A percentile compares a stretch with the other conserved stretches of the same genome.
phyloP scores from a whole-genome alignment of 2,113 vertebrate species.

The Ceyx margarethae region DNA sequence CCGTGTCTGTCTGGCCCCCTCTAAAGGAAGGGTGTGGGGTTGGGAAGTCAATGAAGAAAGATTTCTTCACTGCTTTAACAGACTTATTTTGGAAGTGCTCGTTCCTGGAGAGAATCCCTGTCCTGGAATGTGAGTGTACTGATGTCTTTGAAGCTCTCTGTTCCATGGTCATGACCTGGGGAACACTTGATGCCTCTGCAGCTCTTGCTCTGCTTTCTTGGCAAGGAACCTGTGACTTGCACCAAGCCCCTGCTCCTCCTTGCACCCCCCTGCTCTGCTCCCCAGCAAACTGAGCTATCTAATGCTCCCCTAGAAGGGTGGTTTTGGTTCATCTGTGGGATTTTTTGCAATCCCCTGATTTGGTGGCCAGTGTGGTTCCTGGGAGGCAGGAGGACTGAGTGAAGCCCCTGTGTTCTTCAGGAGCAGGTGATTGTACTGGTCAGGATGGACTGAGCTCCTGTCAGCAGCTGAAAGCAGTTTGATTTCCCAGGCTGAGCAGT shows the following conservation, averaged over 20 bases:
- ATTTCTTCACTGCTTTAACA: not conserved
- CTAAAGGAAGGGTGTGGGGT: not conserved
- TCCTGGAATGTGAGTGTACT: not conserved
- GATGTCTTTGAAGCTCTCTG: not conserved
- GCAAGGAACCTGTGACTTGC: not conserved
- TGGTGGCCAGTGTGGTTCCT: not conserved
- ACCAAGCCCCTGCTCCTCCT: not conserved
- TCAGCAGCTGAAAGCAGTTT: not conserved
- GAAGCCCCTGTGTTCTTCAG: not conserved
- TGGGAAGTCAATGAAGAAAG: not conserved
- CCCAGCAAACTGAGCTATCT: not conserved
- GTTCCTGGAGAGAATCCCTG: not conserved
- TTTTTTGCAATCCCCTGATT: not conserved
- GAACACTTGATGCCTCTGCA: not conserved
- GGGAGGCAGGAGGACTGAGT: not conserved
- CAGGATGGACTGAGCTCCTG: not conserved
- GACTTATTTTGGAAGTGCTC: not conserved
- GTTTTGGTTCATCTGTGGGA: not conserved
- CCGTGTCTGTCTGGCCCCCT: not conserved
- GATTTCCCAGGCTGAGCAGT: not conserved
- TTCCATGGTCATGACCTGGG: not conserved
- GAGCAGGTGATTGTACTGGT: not conserved
- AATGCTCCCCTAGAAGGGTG: not conserved
- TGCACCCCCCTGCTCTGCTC: not conserved
- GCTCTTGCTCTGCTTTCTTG: not conserved